Conservation (phyloP, 2,797 vertebrate genomes). For the Crocodylus rhombifer region DNA sequence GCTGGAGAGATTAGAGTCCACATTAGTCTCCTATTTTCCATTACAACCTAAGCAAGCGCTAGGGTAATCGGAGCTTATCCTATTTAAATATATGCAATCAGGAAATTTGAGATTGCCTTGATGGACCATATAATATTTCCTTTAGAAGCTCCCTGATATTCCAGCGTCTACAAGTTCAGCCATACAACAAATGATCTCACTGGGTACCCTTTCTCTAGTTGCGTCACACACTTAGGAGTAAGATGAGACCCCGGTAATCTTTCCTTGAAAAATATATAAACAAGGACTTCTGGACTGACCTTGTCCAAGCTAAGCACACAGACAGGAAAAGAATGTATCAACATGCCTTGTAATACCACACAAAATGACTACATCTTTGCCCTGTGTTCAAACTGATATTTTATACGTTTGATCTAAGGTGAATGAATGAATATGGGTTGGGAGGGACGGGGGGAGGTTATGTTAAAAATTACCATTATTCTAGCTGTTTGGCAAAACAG, state of each 20-base stretch:
- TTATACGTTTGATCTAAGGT: background rate
- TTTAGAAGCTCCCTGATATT: conserved; percentile 80
- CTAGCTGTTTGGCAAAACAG: background rate
- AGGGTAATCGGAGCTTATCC: conserved; percentile 80
- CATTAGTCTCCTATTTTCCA: conserved; percentile 76
- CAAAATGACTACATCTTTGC: background rate
- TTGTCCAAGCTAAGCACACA: conserved; percentile 10
- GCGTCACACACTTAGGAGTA: conserved; percentile 72
- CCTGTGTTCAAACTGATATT: background rate
- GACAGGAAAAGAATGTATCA: conserved; percentile 39
- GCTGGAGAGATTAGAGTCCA: conserved; percentile 69
- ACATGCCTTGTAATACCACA: conserved; percentile 6
- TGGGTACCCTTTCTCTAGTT: conserved; percentile 73
- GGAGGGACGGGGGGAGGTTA: background rate
- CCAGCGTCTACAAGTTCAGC: conserved; percentile 78
- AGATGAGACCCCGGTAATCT: conserved; percentile 72
- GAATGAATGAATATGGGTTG: background rate
- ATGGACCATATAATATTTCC: conserved; percentile 86
- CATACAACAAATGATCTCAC: conserved; percentile 76
- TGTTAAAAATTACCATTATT: background rate
- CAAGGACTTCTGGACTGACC: conserved; percentile 60
- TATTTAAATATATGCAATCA: conserved; percentile 83
- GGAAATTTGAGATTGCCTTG: conserved; percentile 83
- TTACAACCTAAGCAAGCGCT: conserved; percentile 75
- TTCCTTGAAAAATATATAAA: conserved; percentile 59